These are phyloP conservation scores for Watsonalla cultraria DNA, from an alignment of 2,888 invertebrate species.

Conservation along the genomic window DNA sequence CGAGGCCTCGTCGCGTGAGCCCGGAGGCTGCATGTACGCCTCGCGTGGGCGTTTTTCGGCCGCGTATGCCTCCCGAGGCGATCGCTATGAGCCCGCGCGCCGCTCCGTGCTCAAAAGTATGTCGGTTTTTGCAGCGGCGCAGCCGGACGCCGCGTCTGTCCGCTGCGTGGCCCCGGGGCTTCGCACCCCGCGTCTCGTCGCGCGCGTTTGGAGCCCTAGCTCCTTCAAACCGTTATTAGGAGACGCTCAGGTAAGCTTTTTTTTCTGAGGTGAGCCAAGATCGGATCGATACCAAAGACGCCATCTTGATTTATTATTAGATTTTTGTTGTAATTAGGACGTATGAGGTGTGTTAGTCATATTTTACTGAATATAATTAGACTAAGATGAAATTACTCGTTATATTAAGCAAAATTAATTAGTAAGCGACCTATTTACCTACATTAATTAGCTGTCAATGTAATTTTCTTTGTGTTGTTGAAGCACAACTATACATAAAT, in stretches of 20 bases:
- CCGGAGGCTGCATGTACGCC: constrained; percentile 68
- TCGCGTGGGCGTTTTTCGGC: constrained; percentile 61
- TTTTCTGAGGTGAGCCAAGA: constrained; percentile 46
- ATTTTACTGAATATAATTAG: neutral
- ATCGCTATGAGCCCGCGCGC: constrained; percentile 46
- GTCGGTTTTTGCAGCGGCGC: constrained; percentile 73
- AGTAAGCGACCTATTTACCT: no score
- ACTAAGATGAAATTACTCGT: no score
- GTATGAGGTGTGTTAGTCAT: neutral
- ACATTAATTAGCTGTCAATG: no score
- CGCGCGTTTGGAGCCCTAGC: constrained; percentile 76
- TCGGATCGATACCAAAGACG: constrained; percentile 52
- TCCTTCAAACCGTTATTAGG: constrained; percentile 55
- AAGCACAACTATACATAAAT: no score
- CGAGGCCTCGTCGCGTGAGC: constrained; percentile 65
- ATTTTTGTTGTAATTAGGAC: constrained; percentile 7
- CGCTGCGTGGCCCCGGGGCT: constrained; percentile 65
- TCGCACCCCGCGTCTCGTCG: constrained; percentile 58
- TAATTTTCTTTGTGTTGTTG: no score
- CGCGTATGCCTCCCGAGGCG: constrained; percentile 53
- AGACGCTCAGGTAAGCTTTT: constrained; percentile 62
- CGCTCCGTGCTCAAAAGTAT: constrained; percentile 66
- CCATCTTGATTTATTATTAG: constrained; percentile 50
- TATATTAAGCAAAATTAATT: no score
- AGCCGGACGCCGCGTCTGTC: constrained; percentile 62